Conservation (phyloP, 1,140 invertebrate species). For the Batillaria attramentaria region DNA sequence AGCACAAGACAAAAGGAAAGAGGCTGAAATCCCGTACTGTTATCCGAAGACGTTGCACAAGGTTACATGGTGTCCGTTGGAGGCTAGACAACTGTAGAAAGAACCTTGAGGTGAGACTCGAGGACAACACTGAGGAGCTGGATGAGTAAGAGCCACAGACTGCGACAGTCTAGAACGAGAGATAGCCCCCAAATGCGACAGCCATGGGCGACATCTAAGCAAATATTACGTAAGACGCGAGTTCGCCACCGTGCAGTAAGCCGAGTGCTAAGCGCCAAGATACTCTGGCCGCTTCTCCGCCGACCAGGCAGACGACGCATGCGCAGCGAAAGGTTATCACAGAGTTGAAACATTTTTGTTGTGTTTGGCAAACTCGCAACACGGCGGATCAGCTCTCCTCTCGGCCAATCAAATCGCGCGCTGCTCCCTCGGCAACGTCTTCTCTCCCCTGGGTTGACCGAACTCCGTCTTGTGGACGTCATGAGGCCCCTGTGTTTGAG, state of each 20-base stretch:
- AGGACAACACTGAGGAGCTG: not conserved
- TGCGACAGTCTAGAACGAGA: not conserved
- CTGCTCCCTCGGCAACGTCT: not conserved
- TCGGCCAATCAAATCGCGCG: conserved; percentile 27
- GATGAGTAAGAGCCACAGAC: not conserved
- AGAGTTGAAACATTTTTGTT: conserved; percentile 37
- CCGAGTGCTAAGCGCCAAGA: conserved; percentile 4
- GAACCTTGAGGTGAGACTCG: too few species aligned
- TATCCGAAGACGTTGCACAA: too few species aligned
- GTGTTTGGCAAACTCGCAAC: conserved; percentile 22
- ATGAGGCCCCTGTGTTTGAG: conserved; percentile 26
- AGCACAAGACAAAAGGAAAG: too few species aligned
- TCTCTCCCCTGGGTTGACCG: not conserved
- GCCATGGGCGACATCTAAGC: conserved; percentile 21
- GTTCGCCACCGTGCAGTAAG: not conserved
- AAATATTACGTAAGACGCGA: conserved; percentile 37
- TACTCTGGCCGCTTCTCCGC: not conserved
- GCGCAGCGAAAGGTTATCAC: conserved; percentile 23
- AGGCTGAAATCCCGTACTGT: too few species aligned
- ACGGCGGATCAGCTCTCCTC: conserved; percentile 15
- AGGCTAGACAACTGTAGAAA: too few species aligned
- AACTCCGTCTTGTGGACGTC: not conserved
- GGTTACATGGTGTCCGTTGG: too few species aligned
- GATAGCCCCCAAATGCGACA: not conserved
- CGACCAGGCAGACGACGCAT: conserved; percentile 3